A percentile compares a stretch with the other conserved stretches of the same genome.
These are phyloP conservation scores for Dasysyrphus albostriatus DNA, from an alignment of 2,888 invertebrate genomes.

Conservation along the genomic window DNA sequence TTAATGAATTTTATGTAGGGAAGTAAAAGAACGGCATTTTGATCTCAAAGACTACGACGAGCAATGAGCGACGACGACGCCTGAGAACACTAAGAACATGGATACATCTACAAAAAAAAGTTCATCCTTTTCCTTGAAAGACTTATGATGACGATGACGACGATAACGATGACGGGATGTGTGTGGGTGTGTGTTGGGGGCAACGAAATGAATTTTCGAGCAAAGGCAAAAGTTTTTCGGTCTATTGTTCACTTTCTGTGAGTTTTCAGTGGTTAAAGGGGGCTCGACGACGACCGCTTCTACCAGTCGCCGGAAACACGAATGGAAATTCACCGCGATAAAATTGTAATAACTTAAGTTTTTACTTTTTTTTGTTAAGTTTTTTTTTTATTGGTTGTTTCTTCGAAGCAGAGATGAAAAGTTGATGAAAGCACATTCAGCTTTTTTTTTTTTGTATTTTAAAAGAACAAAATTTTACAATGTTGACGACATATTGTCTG, in stretches of 20 bases:
- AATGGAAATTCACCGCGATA: constrained; percentile 58
- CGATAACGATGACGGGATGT: constrained; percentile 10
- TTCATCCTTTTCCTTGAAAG: constrained; percentile 29
- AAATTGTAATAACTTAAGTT: constrained; percentile 65
- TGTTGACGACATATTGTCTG: constrained; percentile 72
- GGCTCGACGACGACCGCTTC: not conserved
- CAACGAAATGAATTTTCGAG: constrained; percentile 31
- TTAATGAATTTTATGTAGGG: constrained; percentile 51
- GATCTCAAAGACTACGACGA: constrained; percentile 40
- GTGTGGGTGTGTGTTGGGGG: not conserved
- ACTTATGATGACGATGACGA: constrained; percentile 10
- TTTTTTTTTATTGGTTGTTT: constrained; percentile 23
- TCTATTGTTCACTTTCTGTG: constrained; percentile 33
- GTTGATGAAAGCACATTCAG: constrained; percentile 57
- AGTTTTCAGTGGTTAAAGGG: not conserved
- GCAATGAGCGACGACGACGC: not conserved
- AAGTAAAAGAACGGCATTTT: constrained; percentile 46
- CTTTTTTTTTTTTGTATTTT: not conserved
- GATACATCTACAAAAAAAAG: constrained; percentile 15
- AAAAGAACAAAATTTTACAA: constrained; percentile 39
- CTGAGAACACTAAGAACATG: not conserved
- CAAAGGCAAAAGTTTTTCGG: constrained; percentile 36
- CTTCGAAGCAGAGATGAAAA: constrained; percentile 39
- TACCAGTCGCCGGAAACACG: constrained; percentile 37
- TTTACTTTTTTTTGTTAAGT: constrained; percentile 25